Evolutionary conservation across 2,797 vertebrate species (phyloP).

Genomic region (Pseudochirops cupreus): DNA sequence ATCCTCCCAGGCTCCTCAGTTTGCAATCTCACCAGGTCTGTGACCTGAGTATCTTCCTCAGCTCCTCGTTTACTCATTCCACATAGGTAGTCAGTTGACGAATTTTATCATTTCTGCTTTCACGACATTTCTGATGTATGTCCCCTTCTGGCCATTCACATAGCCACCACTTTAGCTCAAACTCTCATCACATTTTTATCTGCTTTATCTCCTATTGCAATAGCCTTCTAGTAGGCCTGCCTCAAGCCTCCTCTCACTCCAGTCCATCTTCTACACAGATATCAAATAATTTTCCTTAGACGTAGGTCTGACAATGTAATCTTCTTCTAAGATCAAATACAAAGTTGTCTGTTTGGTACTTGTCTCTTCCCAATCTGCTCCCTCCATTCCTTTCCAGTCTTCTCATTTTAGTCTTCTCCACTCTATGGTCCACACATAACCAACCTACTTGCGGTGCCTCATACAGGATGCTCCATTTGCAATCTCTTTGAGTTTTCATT

Average conservation of each 20-base stretch:
- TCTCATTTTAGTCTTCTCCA: neutral
- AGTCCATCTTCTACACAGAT: neutral
- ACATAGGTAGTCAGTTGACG: neutral
- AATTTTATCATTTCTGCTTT: neutral
- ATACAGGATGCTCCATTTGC: neutral
- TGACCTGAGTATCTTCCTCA: neutral
- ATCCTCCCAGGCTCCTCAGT: neutral
- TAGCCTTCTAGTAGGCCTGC: neutral
- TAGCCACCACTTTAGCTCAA: neutral
- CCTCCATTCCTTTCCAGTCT: neutral
- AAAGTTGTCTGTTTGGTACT: neutral
- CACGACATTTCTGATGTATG: neutral
- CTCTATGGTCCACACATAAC: neutral
- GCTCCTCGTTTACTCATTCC: neutral
- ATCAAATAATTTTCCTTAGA: neutral
- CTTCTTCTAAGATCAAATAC: neutral
- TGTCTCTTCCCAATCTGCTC: neutral
- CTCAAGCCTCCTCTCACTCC: neutral
- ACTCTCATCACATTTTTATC: neutral
- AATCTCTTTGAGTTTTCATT: neutral
- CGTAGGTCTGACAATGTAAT: neutral
- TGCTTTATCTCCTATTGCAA: neutral
- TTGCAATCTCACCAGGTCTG: neutral
- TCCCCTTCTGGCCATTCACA: neutral
- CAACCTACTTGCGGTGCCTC: neutral